Evolutionary conservation across 2,797 vertebrate species (phyloP), one percentile per base, ranked within the genome.

Genomic region (Crocidura indochinensis): DNA sequence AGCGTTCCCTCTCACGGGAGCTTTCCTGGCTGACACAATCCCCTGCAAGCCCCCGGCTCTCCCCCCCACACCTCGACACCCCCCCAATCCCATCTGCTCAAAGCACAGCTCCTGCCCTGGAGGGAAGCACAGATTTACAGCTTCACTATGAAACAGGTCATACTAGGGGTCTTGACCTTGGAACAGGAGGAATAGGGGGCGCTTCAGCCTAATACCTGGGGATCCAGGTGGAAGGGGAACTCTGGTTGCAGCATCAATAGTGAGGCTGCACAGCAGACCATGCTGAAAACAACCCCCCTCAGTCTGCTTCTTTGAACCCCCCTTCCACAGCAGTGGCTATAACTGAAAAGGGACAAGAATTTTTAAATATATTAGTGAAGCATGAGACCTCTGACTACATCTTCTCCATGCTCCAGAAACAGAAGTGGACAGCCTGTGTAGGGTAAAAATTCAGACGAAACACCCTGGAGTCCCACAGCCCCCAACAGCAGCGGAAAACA

Each of bases 401-500:
- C 78, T 73, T 62, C n/a, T 56, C 10, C 26, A 11, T 20, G 51
- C 17, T 53, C 8, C 27, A 89, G 22, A 53, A 26, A 60, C 72
- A 29, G 38, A 44, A 4, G 15, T 8, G 71, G 62, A 68, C 29
- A 65, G 79, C 10, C n/a, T 12, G 10, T 9, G 62, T 75, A 74
- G 31, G 47, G 12, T 17, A 26, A 53, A 65, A 89, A 83, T 17
- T 26, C 29, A 3, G 15, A 14, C 14, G 56, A 53, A 72, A 94
- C 86, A 49, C 69, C 44, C 83, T 47, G 20, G 27, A 10, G 87
- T 11, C 72, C 64, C 56, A 79, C 65, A 49, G 17, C 56, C 53
- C 75, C 46, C 62, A 51, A 83, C 51, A 62, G 73, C 71, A n/a
- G 75, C 12, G 56, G 90, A 65, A 93, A 88, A 85, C 69, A 44